A percentile compares a stretch with the other conserved stretches of the same genome.
Evolutionary conservation across 2,113 vertebrate species (phyloP).

Genomic region (Carollia perspicillata): DNA sequence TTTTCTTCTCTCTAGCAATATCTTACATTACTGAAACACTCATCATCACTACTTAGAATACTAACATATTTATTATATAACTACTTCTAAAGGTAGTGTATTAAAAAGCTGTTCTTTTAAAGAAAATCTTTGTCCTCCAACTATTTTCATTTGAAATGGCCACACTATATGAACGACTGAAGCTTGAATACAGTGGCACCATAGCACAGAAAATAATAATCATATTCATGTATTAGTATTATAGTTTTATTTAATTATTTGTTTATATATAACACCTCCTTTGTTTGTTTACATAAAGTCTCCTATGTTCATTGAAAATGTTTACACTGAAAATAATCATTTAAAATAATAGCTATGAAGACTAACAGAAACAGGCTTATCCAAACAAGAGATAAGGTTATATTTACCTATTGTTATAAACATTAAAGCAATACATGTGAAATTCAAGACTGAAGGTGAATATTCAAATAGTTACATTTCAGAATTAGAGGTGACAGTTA

Average conservation of each 20-base stretch:
- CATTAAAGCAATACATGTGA: background rate
- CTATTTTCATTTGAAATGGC: background rate
- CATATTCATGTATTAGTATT: background rate
- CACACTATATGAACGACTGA: background rate
- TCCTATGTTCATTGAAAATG: conserved; percentile 7
- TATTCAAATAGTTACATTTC: conserved; percentile 25
- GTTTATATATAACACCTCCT: background rate
- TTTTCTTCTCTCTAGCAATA: background rate
- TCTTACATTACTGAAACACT: conserved; percentile 4
- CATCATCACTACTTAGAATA: background rate
- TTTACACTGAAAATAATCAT: background rate
- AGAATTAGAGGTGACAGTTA: background rate
- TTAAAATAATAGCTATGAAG: conserved; percentile 8
- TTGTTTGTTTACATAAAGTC: background rate
- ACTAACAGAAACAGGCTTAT: background rate
- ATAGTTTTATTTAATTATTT: background rate
- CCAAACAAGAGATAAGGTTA: background rate
- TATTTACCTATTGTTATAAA: conserved; percentile 16
- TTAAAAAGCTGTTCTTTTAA: background rate
- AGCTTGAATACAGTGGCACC: background rate
- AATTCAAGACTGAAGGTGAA: background rate
- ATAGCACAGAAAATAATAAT: background rate
- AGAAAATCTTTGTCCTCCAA: background rate
- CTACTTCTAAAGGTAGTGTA: background rate
- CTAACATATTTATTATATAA: background rate